These are phyloP conservation scores for Cremastinae sp. DNA, from an alignment of 2,888 invertebrate species.

Conservation along the genomic window DNA sequence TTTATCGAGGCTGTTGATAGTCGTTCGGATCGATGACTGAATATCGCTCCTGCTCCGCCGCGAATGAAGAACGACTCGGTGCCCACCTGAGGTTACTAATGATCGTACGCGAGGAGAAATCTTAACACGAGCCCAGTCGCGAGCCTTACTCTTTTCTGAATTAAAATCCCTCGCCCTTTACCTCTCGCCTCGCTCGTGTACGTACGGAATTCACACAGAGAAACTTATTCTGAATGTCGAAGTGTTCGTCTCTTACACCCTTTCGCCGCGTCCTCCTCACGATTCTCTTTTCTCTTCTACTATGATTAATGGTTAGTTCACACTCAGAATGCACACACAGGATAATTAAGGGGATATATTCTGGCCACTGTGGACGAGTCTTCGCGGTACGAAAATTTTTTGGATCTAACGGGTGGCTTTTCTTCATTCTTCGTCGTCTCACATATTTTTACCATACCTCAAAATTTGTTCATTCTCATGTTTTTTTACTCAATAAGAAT, in stretches of 20 bases:
- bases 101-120: slow-evolving; percentile 71
- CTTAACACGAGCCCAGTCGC: slow-evolving; percentile 60
- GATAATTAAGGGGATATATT: slow-evolving; percentile 81
- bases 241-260: slow-evolving; percentile 38
- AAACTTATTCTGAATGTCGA: slow-evolving; percentile 26
- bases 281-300: slow-evolving; percentile 75
- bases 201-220: slow-evolving; percentile 3
- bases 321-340: slow-evolving; percentile 81
- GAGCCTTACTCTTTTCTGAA: slow-evolving; percentile 73
- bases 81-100: slow-evolving; percentile 80
- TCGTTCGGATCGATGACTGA: slow-evolving; percentile 53
- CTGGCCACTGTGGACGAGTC: slow-evolving; percentile 77
- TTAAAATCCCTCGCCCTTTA: slow-evolving; percentile 78
- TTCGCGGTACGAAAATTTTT: slow-evolving; percentile 72
- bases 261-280: slow-evolving; percentile 63
- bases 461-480: not conserved
- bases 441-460: not conserved
- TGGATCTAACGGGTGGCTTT: slow-evolving; percentile 77
- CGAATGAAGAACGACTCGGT: slow-evolving; percentile 79
- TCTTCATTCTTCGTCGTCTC: slow-evolving; percentile 29
- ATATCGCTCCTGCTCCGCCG: slow-evolving; percentile 51
- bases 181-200: slow-evolving; percentile 45
- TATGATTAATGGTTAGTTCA: slow-evolving; percentile 81
- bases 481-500: not conserved
- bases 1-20: slow-evolving; percentile 45